Conservation (phyloP, 1,140 invertebrate species). For the Panagrolaimus sp. region DNA sequence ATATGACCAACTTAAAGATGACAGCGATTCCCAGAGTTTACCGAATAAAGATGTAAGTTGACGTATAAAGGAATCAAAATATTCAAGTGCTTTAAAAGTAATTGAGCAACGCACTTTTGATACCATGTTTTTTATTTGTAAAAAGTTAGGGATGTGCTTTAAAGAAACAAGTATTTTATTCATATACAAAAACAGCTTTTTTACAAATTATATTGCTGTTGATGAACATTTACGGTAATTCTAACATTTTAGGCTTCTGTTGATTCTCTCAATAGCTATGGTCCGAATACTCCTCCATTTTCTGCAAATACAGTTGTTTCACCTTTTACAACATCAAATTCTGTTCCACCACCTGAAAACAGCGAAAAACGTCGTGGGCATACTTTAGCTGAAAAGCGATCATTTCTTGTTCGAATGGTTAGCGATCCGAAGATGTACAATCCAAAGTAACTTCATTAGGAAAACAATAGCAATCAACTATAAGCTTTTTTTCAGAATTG, state of each 20-base stretch:
- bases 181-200: no score
- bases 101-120: no score
- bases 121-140: no score
- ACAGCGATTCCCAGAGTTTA: neutral
- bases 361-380: conserved; percentile 27
- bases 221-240: no score
- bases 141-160: no score
- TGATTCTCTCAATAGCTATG: neutral
- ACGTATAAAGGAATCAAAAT: neutral
- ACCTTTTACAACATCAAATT: neutral
- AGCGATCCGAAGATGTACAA: conserved; percentile 58
- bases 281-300: neutral
- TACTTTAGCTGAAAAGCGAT: conserved; percentile 47
- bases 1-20: conserved; percentile 44
- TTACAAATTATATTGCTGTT: no score
- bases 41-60: neutral
- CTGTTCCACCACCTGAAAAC: neutral
- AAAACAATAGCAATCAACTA: no score
- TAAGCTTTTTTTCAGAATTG: no score
- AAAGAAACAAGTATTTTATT: no score
- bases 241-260: conserved; percentile 1
- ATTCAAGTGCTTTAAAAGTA: no score
- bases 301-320: neutral
- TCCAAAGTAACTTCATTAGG: no score
- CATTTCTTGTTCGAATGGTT: conserved; percentile 57